Percentiles rank a stretch among this genome's conserved stretches.
Evolutionary conservation across 2,113 vertebrate genomes (phyloP).

Genomic region (Phalacrocorax aristotelis): DNA sequence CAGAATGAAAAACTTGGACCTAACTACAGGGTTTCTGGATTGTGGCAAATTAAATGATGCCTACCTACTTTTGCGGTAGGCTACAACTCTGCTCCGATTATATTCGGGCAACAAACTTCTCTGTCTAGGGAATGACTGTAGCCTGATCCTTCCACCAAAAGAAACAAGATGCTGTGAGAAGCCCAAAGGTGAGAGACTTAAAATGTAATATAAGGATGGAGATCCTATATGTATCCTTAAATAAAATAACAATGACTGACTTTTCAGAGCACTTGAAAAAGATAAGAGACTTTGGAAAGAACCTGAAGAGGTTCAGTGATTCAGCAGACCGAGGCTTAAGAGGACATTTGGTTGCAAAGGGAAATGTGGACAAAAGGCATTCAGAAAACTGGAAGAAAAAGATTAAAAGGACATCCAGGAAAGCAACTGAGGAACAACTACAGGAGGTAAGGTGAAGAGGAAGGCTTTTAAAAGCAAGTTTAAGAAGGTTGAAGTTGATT

Average conservation of each 20-base stretch:
- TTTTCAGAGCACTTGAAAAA: neutral
- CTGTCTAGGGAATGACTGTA: neutral
- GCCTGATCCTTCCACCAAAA: neutral
- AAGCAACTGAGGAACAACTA: neutral
- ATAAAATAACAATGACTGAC: neutral
- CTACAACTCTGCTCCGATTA: neutral
- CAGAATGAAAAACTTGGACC: neutral
- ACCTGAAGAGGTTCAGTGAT: neutral
- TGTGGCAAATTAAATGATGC: neutral
- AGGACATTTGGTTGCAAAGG: neutral
- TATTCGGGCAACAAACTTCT: neutral
- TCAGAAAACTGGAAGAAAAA: neutral
- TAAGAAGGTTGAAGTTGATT: neutral
- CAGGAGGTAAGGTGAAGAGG: neutral
- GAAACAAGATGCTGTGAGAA: neutral
- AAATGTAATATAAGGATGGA: neutral
- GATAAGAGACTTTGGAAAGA: neutral
- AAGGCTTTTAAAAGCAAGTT: neutral
- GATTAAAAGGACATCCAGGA: neutral
- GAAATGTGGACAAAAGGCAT: neutral
- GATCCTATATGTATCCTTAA: neutral
- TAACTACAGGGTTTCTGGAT: neutral
- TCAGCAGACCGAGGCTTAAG: neutral
- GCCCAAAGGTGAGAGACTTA: neutral
- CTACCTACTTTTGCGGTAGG: neutral